Conservation (phyloP, 2,113 vertebrate species). For the Talpa occidentalis region DNA sequence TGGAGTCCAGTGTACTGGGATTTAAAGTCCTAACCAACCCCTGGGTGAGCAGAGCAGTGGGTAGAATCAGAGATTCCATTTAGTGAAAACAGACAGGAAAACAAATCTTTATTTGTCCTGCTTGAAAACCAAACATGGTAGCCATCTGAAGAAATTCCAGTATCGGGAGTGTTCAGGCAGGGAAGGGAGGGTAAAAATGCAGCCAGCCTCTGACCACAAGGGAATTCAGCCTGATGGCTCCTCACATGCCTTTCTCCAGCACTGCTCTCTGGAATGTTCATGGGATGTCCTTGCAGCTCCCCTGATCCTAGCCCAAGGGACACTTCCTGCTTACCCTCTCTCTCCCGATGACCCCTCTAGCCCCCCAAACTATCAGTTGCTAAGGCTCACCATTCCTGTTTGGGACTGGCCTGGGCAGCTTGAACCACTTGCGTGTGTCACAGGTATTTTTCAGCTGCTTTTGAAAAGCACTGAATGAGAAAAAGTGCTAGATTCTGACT, state of each 20-base stretch:
- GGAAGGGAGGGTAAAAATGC: background rate
- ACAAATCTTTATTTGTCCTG: constrained; percentile 71
- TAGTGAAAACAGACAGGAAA: constrained; percentile 64
- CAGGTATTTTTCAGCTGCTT: constrained; percentile 20
- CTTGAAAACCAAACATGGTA: constrained; percentile 62
- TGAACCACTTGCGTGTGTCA: constrained; percentile 38
- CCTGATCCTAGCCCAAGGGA: constrained; percentile 24
- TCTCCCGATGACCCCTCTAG: constrained; percentile 18
- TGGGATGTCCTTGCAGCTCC: background rate
- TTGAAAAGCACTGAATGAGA: background rate
- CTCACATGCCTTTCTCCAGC: background rate
- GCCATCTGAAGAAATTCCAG: constrained; percentile 67
- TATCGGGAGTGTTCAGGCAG: constrained; percentile 40
- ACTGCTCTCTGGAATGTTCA: background rate
- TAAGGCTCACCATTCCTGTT: constrained; percentile 21
- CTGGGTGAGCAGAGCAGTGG: background rate
- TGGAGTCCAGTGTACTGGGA: background rate
- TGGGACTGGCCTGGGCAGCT: background rate
- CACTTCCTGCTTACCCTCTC: constrained; percentile 34
- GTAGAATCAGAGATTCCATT: constrained; percentile 65
- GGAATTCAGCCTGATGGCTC: background rate
- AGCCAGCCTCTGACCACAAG: constrained; percentile 30
- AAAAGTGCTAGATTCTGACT: background rate
- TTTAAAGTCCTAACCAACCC: background rate
- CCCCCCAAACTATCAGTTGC: constrained; percentile 27